Conservation (phyloP, 53 echinoderm and acorn worm genomes). For the Paelopatides confundens region DNA sequence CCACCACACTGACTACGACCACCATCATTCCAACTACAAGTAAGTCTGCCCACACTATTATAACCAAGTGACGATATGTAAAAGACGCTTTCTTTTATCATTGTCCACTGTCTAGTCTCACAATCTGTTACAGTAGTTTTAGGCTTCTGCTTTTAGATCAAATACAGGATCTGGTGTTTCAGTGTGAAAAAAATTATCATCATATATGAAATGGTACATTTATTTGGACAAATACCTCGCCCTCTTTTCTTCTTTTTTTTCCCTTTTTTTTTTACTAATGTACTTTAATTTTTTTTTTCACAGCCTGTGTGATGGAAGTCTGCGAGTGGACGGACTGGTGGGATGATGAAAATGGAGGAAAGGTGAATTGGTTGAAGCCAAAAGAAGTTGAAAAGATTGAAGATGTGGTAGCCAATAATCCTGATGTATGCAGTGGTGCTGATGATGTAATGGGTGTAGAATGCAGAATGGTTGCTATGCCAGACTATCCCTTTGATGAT, state of each 20-base stretch:
- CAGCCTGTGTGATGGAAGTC: constrained; percentile 22
- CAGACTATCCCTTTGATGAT: constrained; percentile 37
- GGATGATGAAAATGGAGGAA: constrained; percentile 34
- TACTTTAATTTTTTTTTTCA: neutral
- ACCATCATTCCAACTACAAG: neutral
- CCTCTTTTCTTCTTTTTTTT: neutral
- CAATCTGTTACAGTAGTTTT: too few species aligned
- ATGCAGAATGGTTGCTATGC: constrained; percentile 27
- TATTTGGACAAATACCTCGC: too few species aligned
- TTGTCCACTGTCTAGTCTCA: too few species aligned
- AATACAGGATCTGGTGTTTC: too few species aligned
- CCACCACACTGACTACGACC: neutral
- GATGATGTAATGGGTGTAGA: neutral
- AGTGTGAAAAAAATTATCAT: too few species aligned
- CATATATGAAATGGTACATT: too few species aligned
- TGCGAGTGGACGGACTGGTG: constrained; percentile 22
- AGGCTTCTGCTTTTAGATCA: too few species aligned
- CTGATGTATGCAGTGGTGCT: neutral
- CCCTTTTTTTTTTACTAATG: neutral
- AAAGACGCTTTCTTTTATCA: too few species aligned
- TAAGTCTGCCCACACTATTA: too few species aligned
- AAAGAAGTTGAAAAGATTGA: neutral
- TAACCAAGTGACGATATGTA: too few species aligned
- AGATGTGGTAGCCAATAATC: neutral
- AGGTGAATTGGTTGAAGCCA: constrained; percentile 5